Percentiles rank a stretch among this genome's conserved stretches.
These are phyloP conservation scores for Chloebia gouldiae DNA, from an alignment of 2,113 vertebrate species.

Conservation along the genomic window DNA sequence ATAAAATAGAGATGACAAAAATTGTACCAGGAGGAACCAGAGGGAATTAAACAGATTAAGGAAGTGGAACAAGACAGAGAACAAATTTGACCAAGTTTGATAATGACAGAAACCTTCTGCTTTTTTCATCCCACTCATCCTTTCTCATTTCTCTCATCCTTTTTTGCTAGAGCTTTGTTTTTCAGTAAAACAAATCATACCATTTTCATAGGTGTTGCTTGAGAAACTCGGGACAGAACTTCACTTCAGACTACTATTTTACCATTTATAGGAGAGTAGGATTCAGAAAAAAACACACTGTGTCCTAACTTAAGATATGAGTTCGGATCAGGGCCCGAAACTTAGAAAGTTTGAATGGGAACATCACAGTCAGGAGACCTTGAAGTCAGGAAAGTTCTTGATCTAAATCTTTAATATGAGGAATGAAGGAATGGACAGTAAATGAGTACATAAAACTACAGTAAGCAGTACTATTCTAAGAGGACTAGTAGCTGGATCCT, in stretches of 20 bases:
- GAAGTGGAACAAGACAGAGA: not conserved
- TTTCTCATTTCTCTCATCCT: not conserved
- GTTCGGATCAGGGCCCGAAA: not conserved
- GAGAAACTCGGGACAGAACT: not conserved
- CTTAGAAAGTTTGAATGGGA: not conserved
- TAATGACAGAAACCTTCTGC: not conserved
- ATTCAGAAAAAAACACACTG: not conserved
- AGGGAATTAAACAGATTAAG: not conserved
- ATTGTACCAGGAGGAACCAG: not conserved
- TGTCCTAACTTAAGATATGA: not conserved
- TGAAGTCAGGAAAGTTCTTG: not conserved
- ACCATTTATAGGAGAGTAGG: not conserved
- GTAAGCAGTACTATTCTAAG: not conserved
- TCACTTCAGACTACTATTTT: not conserved
- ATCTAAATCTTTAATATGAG: not conserved
- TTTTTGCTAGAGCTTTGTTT: not conserved
- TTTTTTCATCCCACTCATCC: not conserved
- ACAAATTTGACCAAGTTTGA: not conserved
- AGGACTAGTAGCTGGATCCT: not conserved
- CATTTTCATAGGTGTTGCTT: not conserved
- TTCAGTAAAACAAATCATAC: not conserved
- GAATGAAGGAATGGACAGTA: not conserved
- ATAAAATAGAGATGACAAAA: not conserved
- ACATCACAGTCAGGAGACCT: not conserved
- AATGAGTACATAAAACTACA: not conserved